Evolutionary conservation across 2,113 vertebrate genomes (phyloP).

Genomic region (Eulemur rufifrons): DNA sequence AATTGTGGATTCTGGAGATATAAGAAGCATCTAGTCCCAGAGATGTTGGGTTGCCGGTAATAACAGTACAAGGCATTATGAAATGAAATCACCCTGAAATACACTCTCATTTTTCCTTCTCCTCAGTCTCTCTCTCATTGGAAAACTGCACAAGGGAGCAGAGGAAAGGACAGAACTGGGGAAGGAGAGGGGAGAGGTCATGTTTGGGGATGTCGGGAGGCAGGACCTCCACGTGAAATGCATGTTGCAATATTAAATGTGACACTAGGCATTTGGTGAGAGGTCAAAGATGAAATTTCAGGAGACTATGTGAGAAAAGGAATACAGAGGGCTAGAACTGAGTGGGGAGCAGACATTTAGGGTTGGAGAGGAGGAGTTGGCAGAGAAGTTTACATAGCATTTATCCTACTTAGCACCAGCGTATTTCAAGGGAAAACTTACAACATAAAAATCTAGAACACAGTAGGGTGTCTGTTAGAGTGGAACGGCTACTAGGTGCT

Average conservation of each 20-base stretch:
- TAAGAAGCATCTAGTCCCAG: neutral
- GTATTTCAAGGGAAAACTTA: neutral
- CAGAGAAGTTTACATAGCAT: neutral
- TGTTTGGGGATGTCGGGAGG: neutral
- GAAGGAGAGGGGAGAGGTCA: neutral
- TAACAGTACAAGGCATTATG: neutral
- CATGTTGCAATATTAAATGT: neutral
- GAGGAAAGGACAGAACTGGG: neutral
- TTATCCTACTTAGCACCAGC: neutral
- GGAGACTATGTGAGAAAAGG: neutral
- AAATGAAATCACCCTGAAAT: neutral
- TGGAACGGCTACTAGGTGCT: too few species aligned
- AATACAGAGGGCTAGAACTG: neutral
- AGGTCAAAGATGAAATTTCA: neutral
- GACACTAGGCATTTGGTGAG: neutral
- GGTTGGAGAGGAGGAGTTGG: neutral
- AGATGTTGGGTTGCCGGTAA: neutral
- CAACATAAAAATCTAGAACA: neutral
- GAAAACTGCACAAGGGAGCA: neutral
- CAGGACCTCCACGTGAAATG: neutral
- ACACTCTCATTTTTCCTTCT: neutral
- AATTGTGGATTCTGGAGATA: neutral
- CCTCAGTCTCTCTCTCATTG: neutral
- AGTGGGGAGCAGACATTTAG: neutral
- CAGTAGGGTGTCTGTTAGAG: neutral